phyloP scores from a whole-genome alignment of 2,797 vertebrate genomes.

The Acipenser ruthenus region DNA sequence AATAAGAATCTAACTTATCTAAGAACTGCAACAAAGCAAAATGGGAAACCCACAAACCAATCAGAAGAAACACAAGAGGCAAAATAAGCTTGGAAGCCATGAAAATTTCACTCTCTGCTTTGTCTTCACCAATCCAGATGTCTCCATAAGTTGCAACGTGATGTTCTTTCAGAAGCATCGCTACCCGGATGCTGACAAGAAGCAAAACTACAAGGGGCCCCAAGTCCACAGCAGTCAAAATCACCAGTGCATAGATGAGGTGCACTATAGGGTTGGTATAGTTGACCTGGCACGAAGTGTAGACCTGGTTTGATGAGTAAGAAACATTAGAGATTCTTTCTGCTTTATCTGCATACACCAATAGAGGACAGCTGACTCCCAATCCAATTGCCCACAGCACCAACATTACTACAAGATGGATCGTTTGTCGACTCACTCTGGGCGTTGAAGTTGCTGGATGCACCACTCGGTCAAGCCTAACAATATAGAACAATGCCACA shows the following conservation, averaged over 20 bases:
- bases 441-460: conserved; percentile 23
- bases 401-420: conserved; percentile 29
- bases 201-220: conserved; percentile 36
- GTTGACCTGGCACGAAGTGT: conserved; percentile 28
- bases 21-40: conserved; percentile 39
- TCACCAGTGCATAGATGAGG: conserved; percentile 35
- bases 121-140: conserved; percentile 33
- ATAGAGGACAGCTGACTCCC: conserved; percentile 30
- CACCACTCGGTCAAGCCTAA: conserved; percentile 33
- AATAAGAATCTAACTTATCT: conserved; percentile 29
- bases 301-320: conserved; percentile 15
- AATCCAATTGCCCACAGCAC: conserved; percentile 32
- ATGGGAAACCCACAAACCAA: conserved; percentile 42
- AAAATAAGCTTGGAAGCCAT: conserved; percentile 45
- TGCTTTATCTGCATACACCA: conserved; percentile 24
- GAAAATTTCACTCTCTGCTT: conserved; percentile 38
- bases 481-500: conserved; percentile 26
- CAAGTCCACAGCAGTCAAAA: conserved; percentile 36
- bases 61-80: conserved; percentile 40
- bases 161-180: conserved; percentile 32
- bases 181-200: conserved; percentile 35
- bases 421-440: conserved; percentile 24
- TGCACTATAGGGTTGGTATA: conserved; percentile 28
- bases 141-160: conserved; percentile 33
- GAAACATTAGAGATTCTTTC: conserved; percentile 26